Conservation (phyloP, 2,113 vertebrate genomes). For the Meriones unguiculatus region DNA sequence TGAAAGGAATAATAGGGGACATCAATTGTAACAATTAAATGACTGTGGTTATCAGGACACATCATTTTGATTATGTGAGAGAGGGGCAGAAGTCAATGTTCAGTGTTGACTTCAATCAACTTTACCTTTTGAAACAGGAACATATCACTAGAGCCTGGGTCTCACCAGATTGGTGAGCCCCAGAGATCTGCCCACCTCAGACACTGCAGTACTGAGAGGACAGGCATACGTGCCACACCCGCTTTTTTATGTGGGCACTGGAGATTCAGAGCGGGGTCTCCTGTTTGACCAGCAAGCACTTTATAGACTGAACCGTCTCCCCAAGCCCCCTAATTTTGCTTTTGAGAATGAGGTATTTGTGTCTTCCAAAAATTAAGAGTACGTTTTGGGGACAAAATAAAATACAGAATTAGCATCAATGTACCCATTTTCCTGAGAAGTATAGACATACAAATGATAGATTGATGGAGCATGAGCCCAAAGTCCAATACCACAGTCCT, state of each 20-base stretch:
- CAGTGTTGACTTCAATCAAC: neutral
- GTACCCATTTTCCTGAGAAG: neutral
- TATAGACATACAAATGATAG: neutral
- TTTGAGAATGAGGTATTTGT: conserved; percentile 10
- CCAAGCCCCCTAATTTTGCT: neutral
- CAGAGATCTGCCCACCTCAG: neutral
- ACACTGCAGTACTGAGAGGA: neutral
- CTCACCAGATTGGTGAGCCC: neutral
- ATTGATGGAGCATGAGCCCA: neutral
- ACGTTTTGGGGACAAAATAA: neutral
- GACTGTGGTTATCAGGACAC: neutral
- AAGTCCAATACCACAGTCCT: fast-evolving
- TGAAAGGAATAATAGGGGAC: neutral
- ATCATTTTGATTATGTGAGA: neutral
- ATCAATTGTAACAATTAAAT: neutral
- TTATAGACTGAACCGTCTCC: neutral
- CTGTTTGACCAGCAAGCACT: neutral
- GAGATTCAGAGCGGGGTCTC: neutral
- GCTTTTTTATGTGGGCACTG: neutral
- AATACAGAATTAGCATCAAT: neutral
- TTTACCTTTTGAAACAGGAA: neutral
- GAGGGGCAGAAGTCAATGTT: neutral
- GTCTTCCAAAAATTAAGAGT: neutral
- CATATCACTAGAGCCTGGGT: neutral
- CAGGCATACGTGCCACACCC: neutral